Evolutionary conservation across 2,797 vertebrate genomes (phyloP).

Genomic region (Myotis myotis): DNA sequence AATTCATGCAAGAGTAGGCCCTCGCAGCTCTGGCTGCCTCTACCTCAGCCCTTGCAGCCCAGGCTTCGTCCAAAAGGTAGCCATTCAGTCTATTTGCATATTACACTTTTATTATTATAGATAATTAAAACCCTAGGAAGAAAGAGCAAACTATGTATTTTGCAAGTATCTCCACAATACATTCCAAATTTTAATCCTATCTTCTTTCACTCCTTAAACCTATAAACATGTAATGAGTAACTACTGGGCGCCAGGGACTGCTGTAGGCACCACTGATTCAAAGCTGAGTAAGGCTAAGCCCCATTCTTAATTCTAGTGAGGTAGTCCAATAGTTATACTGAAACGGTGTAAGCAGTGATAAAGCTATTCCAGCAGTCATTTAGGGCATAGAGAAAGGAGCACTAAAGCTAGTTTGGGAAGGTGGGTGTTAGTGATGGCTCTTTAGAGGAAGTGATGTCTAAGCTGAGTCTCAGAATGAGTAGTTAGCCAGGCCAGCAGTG

Average conservation of each 20-base stretch:
- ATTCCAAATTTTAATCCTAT: neutral
- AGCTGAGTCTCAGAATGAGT: neutral
- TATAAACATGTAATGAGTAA: neutral
- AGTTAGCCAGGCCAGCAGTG: fast-evolving
- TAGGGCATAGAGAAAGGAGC: neutral
- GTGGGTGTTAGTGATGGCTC: neutral
- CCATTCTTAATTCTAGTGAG: neutral
- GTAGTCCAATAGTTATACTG: neutral
- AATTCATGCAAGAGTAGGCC: no score
- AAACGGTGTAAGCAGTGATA: neutral
- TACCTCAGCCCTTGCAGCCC: no score
- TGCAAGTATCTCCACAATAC: neutral
- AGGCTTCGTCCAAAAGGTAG: no score
- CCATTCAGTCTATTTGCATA: no score
- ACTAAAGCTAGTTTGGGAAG: neutral
- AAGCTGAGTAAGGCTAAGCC: neutral
- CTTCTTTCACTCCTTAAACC: neutral
- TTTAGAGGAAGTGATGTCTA: neutral
- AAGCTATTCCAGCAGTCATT: neutral
- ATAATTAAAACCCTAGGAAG: neutral
- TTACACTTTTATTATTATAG: no score
- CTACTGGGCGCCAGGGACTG: neutral
- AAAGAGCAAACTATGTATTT: neutral
- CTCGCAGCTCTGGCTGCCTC: no score
- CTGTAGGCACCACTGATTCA: neutral